Base-by-base conservation (phyloP, 1,140 invertebrate genomes). In the Armadillidium nasatum region DNA sequence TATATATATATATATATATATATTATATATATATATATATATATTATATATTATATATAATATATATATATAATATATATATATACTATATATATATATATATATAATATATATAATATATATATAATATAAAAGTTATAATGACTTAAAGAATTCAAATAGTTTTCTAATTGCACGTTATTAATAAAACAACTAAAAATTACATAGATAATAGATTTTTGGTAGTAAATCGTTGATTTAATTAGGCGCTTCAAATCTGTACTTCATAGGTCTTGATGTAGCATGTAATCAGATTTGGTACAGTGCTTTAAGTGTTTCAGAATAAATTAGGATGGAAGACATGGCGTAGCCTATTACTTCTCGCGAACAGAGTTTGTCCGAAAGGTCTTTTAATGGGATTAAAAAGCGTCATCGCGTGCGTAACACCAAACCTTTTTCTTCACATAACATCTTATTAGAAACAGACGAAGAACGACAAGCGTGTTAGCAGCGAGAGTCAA, bases 251-350 rank as follows among this genome's bases (percentile, higher is more conserved):
- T 15, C 50, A 19, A 60, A 60, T 60, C 1, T 7, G 11, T 60
- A 60, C 50, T 60, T 60, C 19, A 60, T 60, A 60, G 11, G 11
- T 60, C 50, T 15, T 60, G 50, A 60, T 60, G 19, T 4, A 60
- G 50, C 50, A 60, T 60, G 50, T 60, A 60, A 60, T 60, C 50
- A 60, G 50, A 60, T 60, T 60, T 60, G 50, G 50, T 60, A 60
- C 50, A 60, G 50, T 19, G 19, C 19, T 60, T 60, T 60, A 60
- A 60, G 50, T 60, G 50, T 60, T 60, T 60, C 50, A 60, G 50
- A 60, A 60, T 60, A 60, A 60, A 60, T 60, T 60, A 60, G 50
- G 7, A 60, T 13, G 50, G 11, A 15, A 60, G 50, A 60, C 50
- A 19, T 60, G 7, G 50, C 50, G 50, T 60, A 60, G 50, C 50